Conservation (phyloP, 92 coral and sea anemone genomes). For the Bergia puertoricense region DNA sequence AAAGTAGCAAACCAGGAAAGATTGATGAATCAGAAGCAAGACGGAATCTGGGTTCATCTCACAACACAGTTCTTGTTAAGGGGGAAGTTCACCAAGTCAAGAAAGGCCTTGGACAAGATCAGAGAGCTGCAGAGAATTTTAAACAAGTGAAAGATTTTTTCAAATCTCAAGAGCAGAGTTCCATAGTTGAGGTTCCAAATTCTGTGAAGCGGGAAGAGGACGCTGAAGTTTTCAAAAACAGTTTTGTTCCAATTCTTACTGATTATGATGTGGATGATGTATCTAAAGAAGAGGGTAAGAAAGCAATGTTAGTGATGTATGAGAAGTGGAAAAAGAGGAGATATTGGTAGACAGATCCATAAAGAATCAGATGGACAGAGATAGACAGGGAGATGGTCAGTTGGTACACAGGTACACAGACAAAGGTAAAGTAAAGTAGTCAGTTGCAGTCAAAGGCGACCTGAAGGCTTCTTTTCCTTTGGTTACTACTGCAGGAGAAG, state of each 20-base stretch:
- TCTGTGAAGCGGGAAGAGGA: slow-evolving; percentile 88
- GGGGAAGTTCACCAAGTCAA: slow-evolving; percentile 81
- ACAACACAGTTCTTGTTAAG: slow-evolving; percentile 83
- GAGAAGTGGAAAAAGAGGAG: background rate
- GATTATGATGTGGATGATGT: slow-evolving; percentile 63
- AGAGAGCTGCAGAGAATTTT: slow-evolving; percentile 80
- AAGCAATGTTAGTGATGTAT: background rate
- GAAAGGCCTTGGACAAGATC: slow-evolving; percentile 78
- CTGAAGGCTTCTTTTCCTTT: too few relatives aligned
- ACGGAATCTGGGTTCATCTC: slow-evolving; percentile 24
- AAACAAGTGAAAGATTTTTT: slow-evolving; percentile 93
- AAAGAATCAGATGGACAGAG: background rate
- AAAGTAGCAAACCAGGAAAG: slow-evolving; percentile 23
- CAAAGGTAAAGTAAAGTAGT: too few relatives aligned
- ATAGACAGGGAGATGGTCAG: background rate
- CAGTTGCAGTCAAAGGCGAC: too few relatives aligned
- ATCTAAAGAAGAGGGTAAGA: slow-evolving; percentile 71
- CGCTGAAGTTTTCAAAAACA: slow-evolving; percentile 63
- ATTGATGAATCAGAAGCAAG: slow-evolving; percentile 1
- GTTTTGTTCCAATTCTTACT: slow-evolving; percentile 70
- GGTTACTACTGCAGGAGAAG: too few relatives aligned
- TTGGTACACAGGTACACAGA: background rate
- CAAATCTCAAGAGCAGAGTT: slow-evolving; percentile 91
- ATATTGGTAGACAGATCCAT: background rate
- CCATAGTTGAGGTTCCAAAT: slow-evolving; percentile 92